Conservation (phyloP, 2,888 invertebrate species). For the Ommatoiulus sabulosus region DNA sequence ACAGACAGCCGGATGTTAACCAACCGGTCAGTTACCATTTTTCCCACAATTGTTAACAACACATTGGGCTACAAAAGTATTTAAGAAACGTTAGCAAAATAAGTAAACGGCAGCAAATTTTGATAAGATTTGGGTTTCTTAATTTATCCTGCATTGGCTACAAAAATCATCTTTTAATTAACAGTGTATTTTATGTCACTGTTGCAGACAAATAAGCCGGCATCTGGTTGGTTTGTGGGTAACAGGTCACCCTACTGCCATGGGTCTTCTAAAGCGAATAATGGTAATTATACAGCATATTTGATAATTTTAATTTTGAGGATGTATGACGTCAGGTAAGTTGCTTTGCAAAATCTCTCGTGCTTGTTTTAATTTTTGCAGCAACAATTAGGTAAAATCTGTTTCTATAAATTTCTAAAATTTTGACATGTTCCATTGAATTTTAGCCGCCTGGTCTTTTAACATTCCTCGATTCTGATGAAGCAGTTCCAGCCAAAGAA, state of each 20-base stretch:
- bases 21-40: conserved; percentile 70
- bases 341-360: too few relatives aligned
- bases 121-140: too few relatives aligned
- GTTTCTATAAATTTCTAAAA: not conserved
- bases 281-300: conserved; percentile 75
- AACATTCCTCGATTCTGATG: conserved; percentile 87
- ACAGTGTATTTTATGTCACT: too few relatives aligned
- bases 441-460: conserved; percentile 91
- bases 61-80: too few relatives aligned
- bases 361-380: too few relatives aligned
- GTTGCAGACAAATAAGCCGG: conserved; percentile 66
- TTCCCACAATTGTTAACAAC: too few relatives aligned
- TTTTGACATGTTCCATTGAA: conserved; percentile 55
- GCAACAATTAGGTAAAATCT: not conserved
- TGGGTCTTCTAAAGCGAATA: conserved; percentile 85
- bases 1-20: conserved; percentile 84
- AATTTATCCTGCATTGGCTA: too few relatives aligned
- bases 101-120: too few relatives aligned
- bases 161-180: too few relatives aligned
- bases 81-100: too few relatives aligned
- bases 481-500: conserved; percentile 79
- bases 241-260: conserved; percentile 91
- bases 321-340: too few relatives aligned
- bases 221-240: conserved; percentile 97
- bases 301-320: not conserved